Conservation (phyloP, 64 coral and sea anemone species). For the Hydrozoanthus tunicans region DNA sequence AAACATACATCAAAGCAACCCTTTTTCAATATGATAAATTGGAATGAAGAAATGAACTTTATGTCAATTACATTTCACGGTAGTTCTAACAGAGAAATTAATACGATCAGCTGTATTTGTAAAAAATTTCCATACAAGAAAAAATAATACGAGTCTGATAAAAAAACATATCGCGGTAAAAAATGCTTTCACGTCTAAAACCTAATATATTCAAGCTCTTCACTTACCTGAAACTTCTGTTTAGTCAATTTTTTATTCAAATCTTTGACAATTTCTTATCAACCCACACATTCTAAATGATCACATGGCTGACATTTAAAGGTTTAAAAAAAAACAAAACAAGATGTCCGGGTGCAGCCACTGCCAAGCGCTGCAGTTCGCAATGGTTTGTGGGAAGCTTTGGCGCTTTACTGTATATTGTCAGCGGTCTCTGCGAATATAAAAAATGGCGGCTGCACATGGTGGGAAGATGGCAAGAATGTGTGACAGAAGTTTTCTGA, state of each 20-base stretch:
- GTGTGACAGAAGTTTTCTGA: conserved; percentile 6
- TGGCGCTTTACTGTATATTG: neutral
- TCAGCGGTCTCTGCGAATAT: conserved; percentile 10
- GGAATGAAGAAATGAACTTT: neutral
- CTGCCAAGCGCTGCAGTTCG: neutral
- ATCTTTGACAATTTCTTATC: conserved; percentile 19
- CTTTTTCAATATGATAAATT: neutral
- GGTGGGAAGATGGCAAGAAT: neutral
- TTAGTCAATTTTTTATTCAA: conserved; percentile 25
- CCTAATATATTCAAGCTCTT: neutral
- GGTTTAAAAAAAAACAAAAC: conserved; percentile 18
- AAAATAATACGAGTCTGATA: neutral
- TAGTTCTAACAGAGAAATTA: neutral
- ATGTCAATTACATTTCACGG: neutral
- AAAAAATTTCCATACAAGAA: neutral
- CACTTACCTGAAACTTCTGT: conserved; percentile 15
- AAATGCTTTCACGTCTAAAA: conserved; percentile 5
- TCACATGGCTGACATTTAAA: conserved; percentile 24
- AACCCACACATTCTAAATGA: conserved; percentile 44
- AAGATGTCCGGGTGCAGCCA: conserved; percentile 20
- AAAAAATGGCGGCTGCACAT: conserved; percentile 64
- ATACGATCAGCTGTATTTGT: conserved; percentile 7
- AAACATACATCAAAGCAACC: neutral
- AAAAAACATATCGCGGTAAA: neutral
- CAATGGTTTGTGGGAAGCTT: neutral